Conservation (phyloP, 2,113 vertebrate genomes). For the Potamarius usumacintae region DNA sequence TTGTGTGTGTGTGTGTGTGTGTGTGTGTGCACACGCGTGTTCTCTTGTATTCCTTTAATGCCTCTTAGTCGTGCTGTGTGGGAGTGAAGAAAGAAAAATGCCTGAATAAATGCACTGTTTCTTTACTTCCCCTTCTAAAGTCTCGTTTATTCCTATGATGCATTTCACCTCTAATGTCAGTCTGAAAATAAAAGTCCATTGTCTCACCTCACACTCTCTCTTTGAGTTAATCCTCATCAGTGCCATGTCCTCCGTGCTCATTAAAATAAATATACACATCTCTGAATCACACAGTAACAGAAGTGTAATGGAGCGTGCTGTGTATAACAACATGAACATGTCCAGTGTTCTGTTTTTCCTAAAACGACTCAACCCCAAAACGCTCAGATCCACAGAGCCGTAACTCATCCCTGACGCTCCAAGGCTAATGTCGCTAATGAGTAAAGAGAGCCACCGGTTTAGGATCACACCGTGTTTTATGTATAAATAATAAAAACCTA, state of each 20-base stretch:
- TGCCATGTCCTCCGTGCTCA: not conserved
- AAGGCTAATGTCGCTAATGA: not conserved
- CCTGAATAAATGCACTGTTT: not conserved
- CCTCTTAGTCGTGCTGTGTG: conserved; percentile 13
- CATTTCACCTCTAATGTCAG: conserved; percentile 22
- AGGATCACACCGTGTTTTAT: too few relatives aligned
- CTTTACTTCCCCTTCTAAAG: conserved; percentile 10
- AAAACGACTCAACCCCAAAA: too few relatives aligned
- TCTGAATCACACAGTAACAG: not conserved
- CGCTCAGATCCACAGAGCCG: too few relatives aligned
- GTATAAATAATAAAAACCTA: not conserved
- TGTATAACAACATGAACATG: not conserved
- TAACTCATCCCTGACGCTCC: not conserved
- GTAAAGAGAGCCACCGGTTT: not conserved
- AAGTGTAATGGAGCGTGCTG: not conserved
- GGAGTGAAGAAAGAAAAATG: conserved; percentile 8
- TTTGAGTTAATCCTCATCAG: not conserved
- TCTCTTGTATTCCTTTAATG: not conserved
- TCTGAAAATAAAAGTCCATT: not conserved
- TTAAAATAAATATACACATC: not conserved
- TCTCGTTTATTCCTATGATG: conserved; percentile 27
- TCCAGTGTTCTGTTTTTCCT: not conserved
- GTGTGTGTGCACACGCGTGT: conserved; percentile 2
- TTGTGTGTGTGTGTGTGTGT: not conserved
- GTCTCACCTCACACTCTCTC: conserved; percentile 3